A percentile compares a stretch with the other conserved stretches of the same genome.
phyloP scores from a whole-genome alignment of 2,797 vertebrate genomes.

The Falco biarmicus region DNA sequence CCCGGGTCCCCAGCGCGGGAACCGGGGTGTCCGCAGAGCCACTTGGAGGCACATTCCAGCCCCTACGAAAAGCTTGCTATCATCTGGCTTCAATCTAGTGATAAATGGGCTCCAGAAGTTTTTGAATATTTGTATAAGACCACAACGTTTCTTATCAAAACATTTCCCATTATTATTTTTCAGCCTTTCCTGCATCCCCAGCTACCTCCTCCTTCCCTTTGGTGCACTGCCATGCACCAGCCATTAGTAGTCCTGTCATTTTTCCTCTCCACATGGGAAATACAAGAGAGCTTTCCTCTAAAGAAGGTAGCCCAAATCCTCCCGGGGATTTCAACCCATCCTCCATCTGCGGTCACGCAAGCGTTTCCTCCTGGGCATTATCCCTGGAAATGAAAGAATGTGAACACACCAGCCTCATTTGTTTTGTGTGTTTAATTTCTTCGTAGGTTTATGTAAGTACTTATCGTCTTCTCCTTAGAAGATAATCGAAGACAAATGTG shows the following conservation, averaged over 20 bases:
- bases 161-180: constrained; percentile 62
- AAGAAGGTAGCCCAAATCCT: neutral
- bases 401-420: constrained; percentile 47
- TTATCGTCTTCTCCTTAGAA: constrained; percentile 42
- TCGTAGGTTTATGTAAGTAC: constrained; percentile 57
- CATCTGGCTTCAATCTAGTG: constrained; percentile 60
- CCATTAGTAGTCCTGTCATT: neutral
- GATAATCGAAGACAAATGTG: constrained; percentile 48
- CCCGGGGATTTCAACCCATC: neutral
- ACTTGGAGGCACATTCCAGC: constrained; percentile 48
- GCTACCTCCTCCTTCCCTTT: constrained; percentile 32
- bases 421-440: constrained; percentile 63
- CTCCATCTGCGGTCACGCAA: constrained; percentile 38
- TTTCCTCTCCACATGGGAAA: constrained; percentile 32
- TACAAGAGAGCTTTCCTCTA: neutral
- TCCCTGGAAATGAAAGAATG: constrained; percentile 45
- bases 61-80: neutral
- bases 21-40: neutral
- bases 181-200: neutral
- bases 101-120: constrained; percentile 63
- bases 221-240: neutral
- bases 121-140: constrained; percentile 55
- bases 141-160: constrained; percentile 59
- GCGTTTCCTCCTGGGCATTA: constrained; percentile 39
- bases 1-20: neutral